phyloP scores from a whole-genome alignment of 2,797 vertebrate genomes.

The Danio albolineatus region DNA sequence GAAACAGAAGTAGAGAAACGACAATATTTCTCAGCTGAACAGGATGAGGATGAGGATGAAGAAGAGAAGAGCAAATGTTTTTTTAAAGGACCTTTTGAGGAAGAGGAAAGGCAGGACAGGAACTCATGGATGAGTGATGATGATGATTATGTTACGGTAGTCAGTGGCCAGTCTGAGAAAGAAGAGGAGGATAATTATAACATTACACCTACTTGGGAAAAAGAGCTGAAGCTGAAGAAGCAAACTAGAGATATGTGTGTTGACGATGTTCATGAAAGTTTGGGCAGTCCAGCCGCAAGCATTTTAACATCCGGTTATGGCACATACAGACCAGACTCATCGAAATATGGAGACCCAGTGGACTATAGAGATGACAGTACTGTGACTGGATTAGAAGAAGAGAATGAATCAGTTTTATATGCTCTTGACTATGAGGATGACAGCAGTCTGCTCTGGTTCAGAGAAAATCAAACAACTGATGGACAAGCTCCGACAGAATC shows the following conservation, averaged over 20 bases:
- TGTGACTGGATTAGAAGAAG: conserved; percentile 61
- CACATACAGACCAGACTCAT: conserved; percentile 66
- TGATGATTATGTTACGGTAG: conserved; percentile 7
- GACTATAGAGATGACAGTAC: conserved; percentile 64
- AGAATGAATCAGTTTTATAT: conserved; percentile 64
- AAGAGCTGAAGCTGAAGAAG: background rate
- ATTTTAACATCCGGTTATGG: conserved; percentile 76
- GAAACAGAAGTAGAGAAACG: background rate
- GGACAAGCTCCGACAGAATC: background rate
- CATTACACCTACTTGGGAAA: background rate
- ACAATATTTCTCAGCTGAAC: background rate
- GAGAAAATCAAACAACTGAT: background rate
- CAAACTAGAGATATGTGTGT: background rate
- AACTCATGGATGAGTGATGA: conserved; percentile 17
- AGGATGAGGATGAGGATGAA: background rate
- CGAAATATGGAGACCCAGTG: conserved; percentile 63
- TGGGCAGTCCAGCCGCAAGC: conserved; percentile 67
- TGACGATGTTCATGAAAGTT: conserved; percentile 30
- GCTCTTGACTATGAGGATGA: conserved; percentile 28
- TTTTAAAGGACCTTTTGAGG: conserved; percentile 3
- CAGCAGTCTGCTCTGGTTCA: conserved; percentile 3
- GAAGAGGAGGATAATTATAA: conserved; percentile 1
- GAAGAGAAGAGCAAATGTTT: background rate
- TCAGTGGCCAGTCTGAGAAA: conserved; percentile 4
- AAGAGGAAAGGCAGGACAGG: background rate